Conservation (phyloP, 2,797 vertebrate species). For the Sebastes baramenuke region DNA sequence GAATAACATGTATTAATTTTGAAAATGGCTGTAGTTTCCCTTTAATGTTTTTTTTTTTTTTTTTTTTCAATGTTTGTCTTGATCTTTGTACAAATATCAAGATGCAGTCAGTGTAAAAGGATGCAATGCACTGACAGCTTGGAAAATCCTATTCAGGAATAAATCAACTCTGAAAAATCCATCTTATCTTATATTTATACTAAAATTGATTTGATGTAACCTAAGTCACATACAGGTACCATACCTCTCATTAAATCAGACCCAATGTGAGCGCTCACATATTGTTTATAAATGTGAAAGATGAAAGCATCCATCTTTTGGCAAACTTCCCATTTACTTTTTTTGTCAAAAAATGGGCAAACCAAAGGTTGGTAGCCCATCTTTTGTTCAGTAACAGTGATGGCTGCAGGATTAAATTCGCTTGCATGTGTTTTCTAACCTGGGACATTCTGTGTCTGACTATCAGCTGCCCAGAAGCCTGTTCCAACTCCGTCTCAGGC, state of each 20-base stretch:
- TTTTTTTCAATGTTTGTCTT: no score
- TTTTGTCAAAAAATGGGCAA: background rate
- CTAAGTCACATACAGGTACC: background rate
- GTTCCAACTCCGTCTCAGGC: conserved; percentile 59
- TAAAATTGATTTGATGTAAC: background rate
- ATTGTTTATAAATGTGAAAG: background rate
- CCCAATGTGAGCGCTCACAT: background rate
- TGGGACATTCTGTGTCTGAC: conserved; percentile 31
- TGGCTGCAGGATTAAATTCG: background rate
- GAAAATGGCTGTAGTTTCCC: no score
- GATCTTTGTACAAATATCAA: background rate
- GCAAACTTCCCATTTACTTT: background rate
- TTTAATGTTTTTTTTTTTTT: background rate
- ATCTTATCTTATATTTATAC: background rate
- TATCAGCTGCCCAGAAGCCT: conserved; percentile 69
- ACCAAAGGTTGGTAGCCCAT: background rate
- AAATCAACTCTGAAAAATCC: background rate
- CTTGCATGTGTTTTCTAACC: conserved; percentile 34
- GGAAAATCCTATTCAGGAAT: background rate
- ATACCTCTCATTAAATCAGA: background rate
- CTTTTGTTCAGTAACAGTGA: background rate
- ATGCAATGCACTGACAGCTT: background rate
- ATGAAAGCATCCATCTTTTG: background rate
- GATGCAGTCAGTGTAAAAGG: background rate
- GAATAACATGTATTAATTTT: no score